Evolutionary conservation across 2,888 invertebrate species (phyloP).

Genomic region (Trichogramma dendrolimi): DNA sequence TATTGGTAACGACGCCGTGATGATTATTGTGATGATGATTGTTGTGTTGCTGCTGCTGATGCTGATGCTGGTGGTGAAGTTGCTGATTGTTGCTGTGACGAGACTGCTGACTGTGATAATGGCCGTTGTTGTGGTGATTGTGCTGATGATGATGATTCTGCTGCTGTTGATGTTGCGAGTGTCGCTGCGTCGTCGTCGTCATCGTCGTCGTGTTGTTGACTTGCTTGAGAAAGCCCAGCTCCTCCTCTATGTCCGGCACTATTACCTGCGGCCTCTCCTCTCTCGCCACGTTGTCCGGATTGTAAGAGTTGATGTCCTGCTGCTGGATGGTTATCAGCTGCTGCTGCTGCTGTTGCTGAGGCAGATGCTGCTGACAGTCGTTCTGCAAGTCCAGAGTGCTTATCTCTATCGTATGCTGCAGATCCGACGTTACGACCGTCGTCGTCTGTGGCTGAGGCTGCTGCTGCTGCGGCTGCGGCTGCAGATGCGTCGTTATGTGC

Average conservation of each 20-base stretch:
- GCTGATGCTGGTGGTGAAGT: conserved; percentile 6
- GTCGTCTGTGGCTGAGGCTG: background rate
- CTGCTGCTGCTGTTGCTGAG: conserved; percentile 22
- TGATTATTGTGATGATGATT: conserved; percentile 33
- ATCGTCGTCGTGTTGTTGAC: conserved; percentile 24
- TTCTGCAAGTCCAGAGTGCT: conserved; percentile 52
- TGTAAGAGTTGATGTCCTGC: conserved; percentile 21
- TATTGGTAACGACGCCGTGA: conserved; percentile 35
- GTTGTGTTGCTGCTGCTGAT: conserved; percentile 11
- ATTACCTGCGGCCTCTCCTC: conserved; percentile 71
- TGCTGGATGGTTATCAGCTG: conserved; percentile 17
- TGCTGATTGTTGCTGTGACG: conserved; percentile 30
- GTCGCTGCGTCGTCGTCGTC: conserved; percentile 32
- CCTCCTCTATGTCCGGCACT: conserved; percentile 85
- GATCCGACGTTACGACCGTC: conserved; percentile 62
- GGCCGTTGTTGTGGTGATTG: conserved; percentile 18
- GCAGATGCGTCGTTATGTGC: conserved; percentile 10
- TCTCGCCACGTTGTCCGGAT: conserved; percentile 42
- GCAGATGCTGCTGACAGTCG: conserved; percentile 13
- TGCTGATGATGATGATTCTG: too few relatives aligned
- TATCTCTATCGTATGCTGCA: conserved; percentile 64
- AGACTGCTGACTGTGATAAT: background rate
- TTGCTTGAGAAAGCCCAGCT: conserved; percentile 69
- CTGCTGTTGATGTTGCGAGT: too few relatives aligned
- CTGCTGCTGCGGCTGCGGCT: conserved; percentile 1